These are phyloP conservation scores for Sterrhoptilus dennistouni DNA, from an alignment of 2,113 vertebrate genomes.

Conservation along the genomic window DNA sequence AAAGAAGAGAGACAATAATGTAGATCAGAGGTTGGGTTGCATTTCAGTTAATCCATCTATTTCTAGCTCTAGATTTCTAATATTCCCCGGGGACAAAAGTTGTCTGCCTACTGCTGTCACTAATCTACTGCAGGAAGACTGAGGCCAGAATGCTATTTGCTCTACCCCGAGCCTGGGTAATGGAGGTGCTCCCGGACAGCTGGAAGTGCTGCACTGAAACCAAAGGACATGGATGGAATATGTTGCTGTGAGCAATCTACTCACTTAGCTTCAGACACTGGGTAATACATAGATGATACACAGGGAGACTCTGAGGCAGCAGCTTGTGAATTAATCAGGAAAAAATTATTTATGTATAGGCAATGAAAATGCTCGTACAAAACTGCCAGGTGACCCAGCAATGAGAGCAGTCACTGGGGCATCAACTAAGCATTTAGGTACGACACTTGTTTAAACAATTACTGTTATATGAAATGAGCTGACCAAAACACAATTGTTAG, in stretches of 20 bases:
- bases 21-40: slow-evolving; percentile 56
- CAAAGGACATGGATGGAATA: slow-evolving; percentile 67
- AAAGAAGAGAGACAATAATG: slow-evolving; percentile 53
- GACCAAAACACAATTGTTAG: background rate
- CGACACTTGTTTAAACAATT: background rate
- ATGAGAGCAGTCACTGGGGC: background rate
- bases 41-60: slow-evolving; percentile 65
- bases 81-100: slow-evolving; percentile 32
- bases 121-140: slow-evolving; percentile 42
- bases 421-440: background rate
- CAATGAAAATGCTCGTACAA: background rate
- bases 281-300: background rate
- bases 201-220: background rate
- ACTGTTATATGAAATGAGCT: background rate
- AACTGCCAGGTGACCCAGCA: background rate
- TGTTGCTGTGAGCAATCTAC: slow-evolving; percentile 74
- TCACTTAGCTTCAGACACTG: slow-evolving; percentile 65
- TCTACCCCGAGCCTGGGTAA: slow-evolving; percentile 66
- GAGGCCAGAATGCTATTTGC: slow-evolving; percentile 56
- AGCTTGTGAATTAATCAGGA: background rate
- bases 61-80: slow-evolving; percentile 61
- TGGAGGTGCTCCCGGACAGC: slow-evolving; percentile 77
- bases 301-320: background rate
- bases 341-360: background rate
- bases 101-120: slow-evolving; percentile 49